A percentile compares a stretch with the other conserved stretches of the same genome.
These are phyloP conservation scores for Melieria crassipennis DNA, from an alignment of 2,888 invertebrate genomes.

Conservation along the genomic window DNA sequence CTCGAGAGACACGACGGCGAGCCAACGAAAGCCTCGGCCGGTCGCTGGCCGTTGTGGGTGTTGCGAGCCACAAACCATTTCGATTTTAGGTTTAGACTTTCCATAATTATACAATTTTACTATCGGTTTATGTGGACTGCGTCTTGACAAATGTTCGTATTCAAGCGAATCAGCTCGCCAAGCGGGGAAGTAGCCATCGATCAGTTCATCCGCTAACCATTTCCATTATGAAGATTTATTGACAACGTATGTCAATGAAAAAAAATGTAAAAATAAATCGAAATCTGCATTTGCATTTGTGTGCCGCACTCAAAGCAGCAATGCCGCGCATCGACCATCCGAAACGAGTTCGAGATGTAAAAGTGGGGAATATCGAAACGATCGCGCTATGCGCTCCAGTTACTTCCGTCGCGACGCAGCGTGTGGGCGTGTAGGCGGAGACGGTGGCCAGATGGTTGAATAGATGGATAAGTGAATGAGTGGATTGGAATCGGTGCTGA, in stretches of 20 bases:
- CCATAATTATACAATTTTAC: too few species aligned
- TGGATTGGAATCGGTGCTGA: neutral
- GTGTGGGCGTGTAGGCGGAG: conserved; percentile 23
- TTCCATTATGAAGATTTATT: conserved; percentile 31
- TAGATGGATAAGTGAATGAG: conserved; percentile 10
- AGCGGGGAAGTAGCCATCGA: conserved; percentile 8
- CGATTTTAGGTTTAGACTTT: too few species aligned
- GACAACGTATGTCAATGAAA: conserved; percentile 23
- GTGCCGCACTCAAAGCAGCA: neutral
- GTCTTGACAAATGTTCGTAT: too few species aligned
- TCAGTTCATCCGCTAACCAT: conserved; percentile 13
- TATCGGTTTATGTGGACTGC: too few species aligned
- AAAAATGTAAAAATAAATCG: neutral
- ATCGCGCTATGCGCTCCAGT: conserved; percentile 31
- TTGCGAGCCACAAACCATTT: too few species aligned
- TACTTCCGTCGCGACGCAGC: conserved; percentile 24
- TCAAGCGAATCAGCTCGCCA: too few species aligned
- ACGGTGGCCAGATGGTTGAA: conserved; percentile 7
- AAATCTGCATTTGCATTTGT: neutral
- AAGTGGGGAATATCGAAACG: conserved; percentile 25
- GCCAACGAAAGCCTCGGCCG: too few species aligned
- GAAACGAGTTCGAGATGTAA: conserved; percentile 7
- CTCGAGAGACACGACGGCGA: too few species aligned
- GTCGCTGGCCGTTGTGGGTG: too few species aligned
- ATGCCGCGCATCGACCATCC: neutral